Evolutionary conservation across 1,140 invertebrate species (phyloP).

Genomic region (Apis dorsata): DNA sequence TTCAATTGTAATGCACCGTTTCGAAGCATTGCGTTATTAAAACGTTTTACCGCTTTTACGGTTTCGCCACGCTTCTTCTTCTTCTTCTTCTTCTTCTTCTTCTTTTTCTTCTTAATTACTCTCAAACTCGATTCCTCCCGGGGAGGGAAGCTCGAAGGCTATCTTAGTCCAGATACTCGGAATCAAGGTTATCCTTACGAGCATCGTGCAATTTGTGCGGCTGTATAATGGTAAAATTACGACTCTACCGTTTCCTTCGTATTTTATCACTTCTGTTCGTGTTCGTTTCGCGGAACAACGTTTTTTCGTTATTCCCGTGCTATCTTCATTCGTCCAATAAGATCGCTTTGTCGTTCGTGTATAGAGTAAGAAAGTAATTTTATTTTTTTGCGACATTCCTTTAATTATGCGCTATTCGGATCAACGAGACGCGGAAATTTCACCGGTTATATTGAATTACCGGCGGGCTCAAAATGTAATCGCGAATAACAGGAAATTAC

Average conservation of each 20-base stretch:
- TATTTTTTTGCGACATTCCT: neutral
- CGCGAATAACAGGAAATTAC: slow-evolving; percentile 25
- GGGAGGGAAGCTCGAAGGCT: neutral
- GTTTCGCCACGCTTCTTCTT: neutral
- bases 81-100: too few species aligned
- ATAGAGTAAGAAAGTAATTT: neutral
- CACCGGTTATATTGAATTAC: slow-evolving; percentile 23
- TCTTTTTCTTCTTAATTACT: slow-evolving; percentile 8
- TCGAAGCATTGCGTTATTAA: neutral
- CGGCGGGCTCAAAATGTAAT: neutral
- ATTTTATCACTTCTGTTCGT: neutral
- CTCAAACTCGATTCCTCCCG: neutral
- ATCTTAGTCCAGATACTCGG: neutral
- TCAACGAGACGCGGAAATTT: slow-evolving; percentile 42
- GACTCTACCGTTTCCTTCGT: neutral
- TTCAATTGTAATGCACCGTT: neutral
- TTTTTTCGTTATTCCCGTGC: neutral
- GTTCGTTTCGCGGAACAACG: neutral
- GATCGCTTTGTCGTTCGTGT: neutral
- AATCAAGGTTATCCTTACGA: slow-evolving; percentile 14
- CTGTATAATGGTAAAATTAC: slow-evolving; percentile 31
- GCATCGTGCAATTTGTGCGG: slow-evolving; percentile 29
- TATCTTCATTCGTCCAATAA: neutral
- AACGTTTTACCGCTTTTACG: slow-evolving; percentile 16
- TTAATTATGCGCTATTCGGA: slow-evolving; percentile 31